A percentile compares a stretch with the other conserved stretches of the same genome.
Conservation (phyloP, 1,140 invertebrate species). For the Heliconius melpomene region DNA sequence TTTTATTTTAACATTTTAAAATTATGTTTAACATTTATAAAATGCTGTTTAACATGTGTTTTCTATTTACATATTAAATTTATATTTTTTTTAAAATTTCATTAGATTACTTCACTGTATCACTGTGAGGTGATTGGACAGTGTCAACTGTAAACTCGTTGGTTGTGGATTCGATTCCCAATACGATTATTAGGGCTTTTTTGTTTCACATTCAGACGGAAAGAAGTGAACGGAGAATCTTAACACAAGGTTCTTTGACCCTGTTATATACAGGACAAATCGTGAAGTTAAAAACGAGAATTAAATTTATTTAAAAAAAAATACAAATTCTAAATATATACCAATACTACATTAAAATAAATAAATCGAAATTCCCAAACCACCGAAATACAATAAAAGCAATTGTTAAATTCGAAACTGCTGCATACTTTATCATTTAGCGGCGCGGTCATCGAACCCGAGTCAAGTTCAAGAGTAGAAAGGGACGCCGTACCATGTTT, state of each 20-base stretch:
- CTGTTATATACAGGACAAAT: no score
- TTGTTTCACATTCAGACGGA: no score
- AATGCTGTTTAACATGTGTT: background rate
- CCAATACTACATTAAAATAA: background rate
- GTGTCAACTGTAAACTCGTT: no score
- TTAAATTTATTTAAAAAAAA: no score
- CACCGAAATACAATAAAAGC: conserved; percentile 24
- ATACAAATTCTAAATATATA: background rate
- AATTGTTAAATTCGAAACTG: conserved; percentile 32
- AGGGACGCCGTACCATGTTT: conserved; percentile 48
- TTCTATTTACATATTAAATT: background rate
- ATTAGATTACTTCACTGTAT: background rate
- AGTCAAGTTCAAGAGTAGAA: conserved; percentile 76
- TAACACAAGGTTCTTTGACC: no score
- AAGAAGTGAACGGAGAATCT: no score
- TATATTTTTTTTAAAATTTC: no score
- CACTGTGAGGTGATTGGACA: no score
- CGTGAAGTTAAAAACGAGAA: background rate
- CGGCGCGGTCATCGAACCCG: conserved; percentile 54
- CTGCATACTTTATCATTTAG: conserved; percentile 35
- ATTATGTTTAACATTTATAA: background rate
- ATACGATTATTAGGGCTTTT: no score
- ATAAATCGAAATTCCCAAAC: background rate
- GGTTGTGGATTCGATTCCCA: no score
- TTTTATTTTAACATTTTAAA: background rate